Evolutionary conservation across 2,888 invertebrate genomes (phyloP).

Genomic region (Drosophila yooni): DNA sequence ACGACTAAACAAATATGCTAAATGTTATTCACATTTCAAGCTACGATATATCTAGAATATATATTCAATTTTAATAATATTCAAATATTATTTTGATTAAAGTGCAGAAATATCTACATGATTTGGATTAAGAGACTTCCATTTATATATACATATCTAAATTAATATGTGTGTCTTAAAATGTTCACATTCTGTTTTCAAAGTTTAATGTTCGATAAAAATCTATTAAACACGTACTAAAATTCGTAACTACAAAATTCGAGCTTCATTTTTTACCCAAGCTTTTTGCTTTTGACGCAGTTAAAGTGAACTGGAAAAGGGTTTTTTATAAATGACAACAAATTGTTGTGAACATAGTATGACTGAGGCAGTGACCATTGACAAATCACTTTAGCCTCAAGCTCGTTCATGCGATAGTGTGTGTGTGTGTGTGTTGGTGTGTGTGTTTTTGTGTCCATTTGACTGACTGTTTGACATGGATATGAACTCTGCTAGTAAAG

Average conservation of each 20-base stretch:
- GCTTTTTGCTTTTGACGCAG: neutral
- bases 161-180: neutral
- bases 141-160: neutral
- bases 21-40: neutral
- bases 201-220: neutral
- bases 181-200: neutral
- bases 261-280: neutral
- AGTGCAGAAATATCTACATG: neutral
- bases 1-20: neutral
- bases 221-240: neutral
- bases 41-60: neutral
- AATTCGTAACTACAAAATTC: neutral
- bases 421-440: neutral
- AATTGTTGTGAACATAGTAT: constrained; percentile 7
- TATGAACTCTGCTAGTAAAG: constrained; percentile 17
- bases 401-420: neutral
- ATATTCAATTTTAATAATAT: neutral
- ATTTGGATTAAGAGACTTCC: neutral
- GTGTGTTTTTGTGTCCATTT: constrained; percentile 1
- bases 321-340: neutral
- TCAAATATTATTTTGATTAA: too few relatives aligned
- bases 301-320: neutral
- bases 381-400: constrained; percentile 1
- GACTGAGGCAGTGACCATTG: constrained; percentile 1
- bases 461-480: constrained; percentile 23